phyloP scores from a whole-genome alignment of 2,888 invertebrate genomes.

The Agonopterix subpropinquella region DNA sequence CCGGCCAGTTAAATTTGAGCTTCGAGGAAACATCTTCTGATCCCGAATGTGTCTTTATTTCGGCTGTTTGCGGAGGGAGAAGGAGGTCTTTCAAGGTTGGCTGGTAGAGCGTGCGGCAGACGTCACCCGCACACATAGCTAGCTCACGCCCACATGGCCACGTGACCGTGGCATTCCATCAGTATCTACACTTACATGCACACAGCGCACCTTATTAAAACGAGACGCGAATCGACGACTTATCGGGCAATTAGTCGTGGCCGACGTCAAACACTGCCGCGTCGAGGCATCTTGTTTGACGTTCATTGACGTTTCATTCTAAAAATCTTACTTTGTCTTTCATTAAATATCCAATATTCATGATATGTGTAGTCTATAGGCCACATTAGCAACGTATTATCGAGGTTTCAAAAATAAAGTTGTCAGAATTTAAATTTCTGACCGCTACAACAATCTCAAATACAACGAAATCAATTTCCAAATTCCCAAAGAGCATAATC shows the following conservation, averaged over 20 bases:
- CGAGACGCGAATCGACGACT: slow-evolving; percentile 75
- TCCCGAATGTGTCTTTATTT: slow-evolving; percentile 25
- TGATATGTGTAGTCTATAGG: no score
- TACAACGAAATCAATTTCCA: no score
- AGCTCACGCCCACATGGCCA: slow-evolving; percentile 35
- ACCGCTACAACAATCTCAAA: no score
- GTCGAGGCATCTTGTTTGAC: slow-evolving; percentile 36
- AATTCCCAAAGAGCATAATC: no score
- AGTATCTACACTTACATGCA: slow-evolving; percentile 63
- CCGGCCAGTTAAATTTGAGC: slow-evolving; percentile 37
- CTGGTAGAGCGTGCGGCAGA: slow-evolving; percentile 58
- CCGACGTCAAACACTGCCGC: slow-evolving; percentile 56
- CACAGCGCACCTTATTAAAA: slow-evolving; percentile 73
- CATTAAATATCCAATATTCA: background rate
- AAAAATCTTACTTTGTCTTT: background rate
- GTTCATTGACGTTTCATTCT: slow-evolving; percentile 47
- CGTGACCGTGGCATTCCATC: slow-evolving; percentile 73
- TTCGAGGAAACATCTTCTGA: slow-evolving; percentile 40
- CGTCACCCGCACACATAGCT: slow-evolving; percentile 60
- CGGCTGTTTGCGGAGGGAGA: slow-evolving; percentile 21
- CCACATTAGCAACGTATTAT: no score
- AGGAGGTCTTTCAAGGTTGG: slow-evolving; percentile 38
- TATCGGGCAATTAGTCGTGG: slow-evolving; percentile 74
- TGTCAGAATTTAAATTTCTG: no score
- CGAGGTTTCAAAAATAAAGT: no score